These are phyloP conservation scores for Heteractis magnifica DNA, from an alignment of 92 coral and sea anemone species.

Conservation along the genomic window DNA sequence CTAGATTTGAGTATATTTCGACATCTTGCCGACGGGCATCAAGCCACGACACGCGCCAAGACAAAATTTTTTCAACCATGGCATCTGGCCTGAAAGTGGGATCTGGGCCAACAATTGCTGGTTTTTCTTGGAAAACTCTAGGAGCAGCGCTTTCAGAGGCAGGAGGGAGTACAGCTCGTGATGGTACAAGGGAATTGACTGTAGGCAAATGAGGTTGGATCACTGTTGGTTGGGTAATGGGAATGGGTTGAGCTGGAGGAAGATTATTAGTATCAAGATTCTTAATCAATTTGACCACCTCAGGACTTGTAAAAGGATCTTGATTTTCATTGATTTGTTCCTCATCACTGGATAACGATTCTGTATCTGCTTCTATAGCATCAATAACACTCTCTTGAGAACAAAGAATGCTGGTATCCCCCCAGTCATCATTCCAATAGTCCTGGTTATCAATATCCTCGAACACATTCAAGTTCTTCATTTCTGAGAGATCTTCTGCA, in stretches of 20 bases:
- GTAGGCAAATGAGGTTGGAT: neutral
- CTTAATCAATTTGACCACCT: neutral
- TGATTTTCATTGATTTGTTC: neutral
- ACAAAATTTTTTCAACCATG: slow-evolving; percentile 46
- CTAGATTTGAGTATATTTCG: slow-evolving; percentile 8
- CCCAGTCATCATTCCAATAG: slow-evolving; percentile 12
- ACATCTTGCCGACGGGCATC: slow-evolving; percentile 7
- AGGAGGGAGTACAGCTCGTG: neutral
- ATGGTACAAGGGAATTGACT: neutral
- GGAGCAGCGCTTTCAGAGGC: neutral
- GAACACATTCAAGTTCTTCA: neutral
- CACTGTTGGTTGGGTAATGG: neutral
- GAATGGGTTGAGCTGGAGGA: neutral
- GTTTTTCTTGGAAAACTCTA: slow-evolving; percentile 9
- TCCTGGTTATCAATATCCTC: neutral
- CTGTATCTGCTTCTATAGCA: slow-evolving; percentile 44
- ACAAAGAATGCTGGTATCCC: slow-evolving; percentile 9
- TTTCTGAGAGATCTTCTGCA: neutral
- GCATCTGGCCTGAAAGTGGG: slow-evolving; percentile 59
- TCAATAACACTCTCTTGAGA: slow-evolving; percentile 49
- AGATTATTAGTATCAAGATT: neutral
- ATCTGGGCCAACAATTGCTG: slow-evolving; percentile 39
- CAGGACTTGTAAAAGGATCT: neutral
- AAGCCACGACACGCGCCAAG: slow-evolving; percentile 58
- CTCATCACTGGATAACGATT: neutral